Percentiles rank a stretch among this genome's conserved stretches.
Conservation (phyloP, 2,113 vertebrate species). For the Actinemys pallida region DNA sequence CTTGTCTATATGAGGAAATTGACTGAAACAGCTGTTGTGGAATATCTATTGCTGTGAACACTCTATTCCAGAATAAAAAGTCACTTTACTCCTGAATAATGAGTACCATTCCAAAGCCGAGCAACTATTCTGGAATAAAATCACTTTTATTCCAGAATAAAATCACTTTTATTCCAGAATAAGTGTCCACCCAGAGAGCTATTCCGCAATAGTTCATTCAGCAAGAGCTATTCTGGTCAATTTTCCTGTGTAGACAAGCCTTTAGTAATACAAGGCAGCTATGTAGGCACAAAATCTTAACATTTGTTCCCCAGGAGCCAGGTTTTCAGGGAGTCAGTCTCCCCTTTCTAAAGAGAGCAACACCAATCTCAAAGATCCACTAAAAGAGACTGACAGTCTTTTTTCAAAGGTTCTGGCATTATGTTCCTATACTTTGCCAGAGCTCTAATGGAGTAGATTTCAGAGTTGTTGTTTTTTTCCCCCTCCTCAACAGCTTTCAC, state of each 20-base stretch:
- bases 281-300: not conserved
- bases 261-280: not conserved
- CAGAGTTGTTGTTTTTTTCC: not conserved
- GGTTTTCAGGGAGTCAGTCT: not conserved
- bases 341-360: not conserved
- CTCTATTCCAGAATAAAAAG: constrained; percentile 54
- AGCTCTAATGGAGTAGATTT: not conserved
- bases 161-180: not conserved
- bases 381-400: not conserved
- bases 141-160: not conserved
- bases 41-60: not conserved
- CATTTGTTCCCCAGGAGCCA: not conserved
- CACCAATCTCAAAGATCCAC: not conserved
- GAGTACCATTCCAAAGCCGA: not conserved
- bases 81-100: constrained; percentile 21
- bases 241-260: not conserved
- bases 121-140: not conserved
- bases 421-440: not conserved
- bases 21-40: constrained; percentile 28
- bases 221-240: not conserved
- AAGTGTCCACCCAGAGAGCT: not conserved
- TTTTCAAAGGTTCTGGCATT: not conserved
- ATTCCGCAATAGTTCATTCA: not conserved
- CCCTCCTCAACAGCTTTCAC: not conserved
- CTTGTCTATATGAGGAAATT: constrained; percentile 41